Evolutionary conservation across 2,113 vertebrate genomes (phyloP).

Genomic region (Anarhynchus alexandrinus): DNA sequence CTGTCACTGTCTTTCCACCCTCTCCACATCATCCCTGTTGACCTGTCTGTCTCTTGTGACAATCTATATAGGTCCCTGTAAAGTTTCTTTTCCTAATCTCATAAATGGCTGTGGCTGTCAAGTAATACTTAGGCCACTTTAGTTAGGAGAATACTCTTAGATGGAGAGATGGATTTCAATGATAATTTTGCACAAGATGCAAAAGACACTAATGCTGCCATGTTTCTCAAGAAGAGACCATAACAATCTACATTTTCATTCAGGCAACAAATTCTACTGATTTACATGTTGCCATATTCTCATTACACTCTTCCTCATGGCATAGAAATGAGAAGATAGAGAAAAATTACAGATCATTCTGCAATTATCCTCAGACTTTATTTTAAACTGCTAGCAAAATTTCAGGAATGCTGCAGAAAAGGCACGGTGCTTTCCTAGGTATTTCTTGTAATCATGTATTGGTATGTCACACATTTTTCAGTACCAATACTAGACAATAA

Average conservation of each 20-base stretch:
- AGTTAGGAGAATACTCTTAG: not conserved
- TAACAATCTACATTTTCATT: not conserved
- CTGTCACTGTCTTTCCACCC: not conserved
- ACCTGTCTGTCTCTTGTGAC: not conserved
- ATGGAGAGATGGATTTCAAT: not conserved
- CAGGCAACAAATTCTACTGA: not conserved
- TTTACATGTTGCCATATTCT: not conserved
- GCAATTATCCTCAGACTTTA: not conserved
- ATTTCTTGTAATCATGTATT: not conserved
- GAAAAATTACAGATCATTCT: not conserved
- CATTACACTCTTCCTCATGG: not conserved
- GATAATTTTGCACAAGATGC: not conserved
- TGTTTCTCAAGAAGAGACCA: not conserved
- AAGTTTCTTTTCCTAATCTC: not conserved
- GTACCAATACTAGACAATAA: not conserved
- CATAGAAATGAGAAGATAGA: not conserved
- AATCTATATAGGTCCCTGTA: not conserved
- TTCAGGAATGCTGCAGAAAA: not conserved
- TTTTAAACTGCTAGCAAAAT: not conserved
- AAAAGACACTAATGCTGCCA: not conserved
- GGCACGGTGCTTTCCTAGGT: not conserved
- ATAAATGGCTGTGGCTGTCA: not conserved
- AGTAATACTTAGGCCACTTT: not conserved
- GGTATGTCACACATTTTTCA: not conserved
- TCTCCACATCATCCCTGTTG: not conserved